Evolutionary conservation across 2,113 vertebrate species (phyloP).

Genomic region (Chaenocephalus aceratus): DNA sequence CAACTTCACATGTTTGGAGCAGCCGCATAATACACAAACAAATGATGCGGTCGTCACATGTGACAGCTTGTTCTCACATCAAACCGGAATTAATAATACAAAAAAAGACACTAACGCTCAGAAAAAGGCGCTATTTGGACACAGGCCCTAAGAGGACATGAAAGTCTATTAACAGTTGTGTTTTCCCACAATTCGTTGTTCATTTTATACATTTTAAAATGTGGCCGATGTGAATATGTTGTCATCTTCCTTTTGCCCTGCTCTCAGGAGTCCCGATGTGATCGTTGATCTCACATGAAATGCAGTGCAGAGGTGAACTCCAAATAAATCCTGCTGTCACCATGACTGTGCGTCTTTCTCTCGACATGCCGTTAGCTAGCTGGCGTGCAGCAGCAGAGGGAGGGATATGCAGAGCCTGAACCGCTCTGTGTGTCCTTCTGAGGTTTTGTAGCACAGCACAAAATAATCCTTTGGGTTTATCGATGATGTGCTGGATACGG

Average conservation of each 20-base stretch:
- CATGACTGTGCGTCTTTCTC: slow-evolving; percentile 20
- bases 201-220: slow-evolving; percentile 1
- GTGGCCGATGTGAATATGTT: background rate
- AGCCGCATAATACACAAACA: too few species aligned
- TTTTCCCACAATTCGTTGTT: slow-evolving; percentile 4
- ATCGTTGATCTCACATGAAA: background rate
- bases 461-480: slow-evolving; percentile 33
- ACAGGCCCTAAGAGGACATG: background rate
- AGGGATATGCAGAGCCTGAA: background rate
- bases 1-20: too few species aligned
- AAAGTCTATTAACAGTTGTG: background rate
- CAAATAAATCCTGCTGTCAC: slow-evolving; percentile 61
- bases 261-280: background rate
- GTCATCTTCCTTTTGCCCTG: background rate
- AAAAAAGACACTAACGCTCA: too few species aligned
- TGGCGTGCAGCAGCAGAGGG: background rate
- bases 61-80: too few species aligned
- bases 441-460: slow-evolving; percentile 19
- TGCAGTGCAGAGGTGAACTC: slow-evolving; percentile 30
- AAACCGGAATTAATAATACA: too few species aligned
- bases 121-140: too few species aligned
- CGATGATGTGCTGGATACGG: slow-evolving; percentile 11
- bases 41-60: too few species aligned
- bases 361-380: slow-evolving; percentile 17
- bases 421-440: background rate